Conservation (phyloP, 2,888 invertebrate genomes). For the Polymixis flavicincta region DNA sequence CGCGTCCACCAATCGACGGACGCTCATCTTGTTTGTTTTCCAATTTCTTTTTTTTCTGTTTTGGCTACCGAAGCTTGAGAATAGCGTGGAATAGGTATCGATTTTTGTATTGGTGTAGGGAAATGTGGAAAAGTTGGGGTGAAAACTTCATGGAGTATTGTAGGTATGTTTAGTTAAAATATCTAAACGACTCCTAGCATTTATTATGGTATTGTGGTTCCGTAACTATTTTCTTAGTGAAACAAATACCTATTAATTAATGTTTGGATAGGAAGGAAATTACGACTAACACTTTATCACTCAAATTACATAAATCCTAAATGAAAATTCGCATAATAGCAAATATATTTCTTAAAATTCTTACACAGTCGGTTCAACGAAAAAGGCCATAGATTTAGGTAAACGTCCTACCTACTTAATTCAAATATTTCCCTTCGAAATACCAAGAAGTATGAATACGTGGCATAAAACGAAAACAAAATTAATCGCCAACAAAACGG, state of each 20-base stretch:
- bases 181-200: background rate
- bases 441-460: constrained; percentile 44
- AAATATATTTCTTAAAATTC: constrained; percentile 9
- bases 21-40: constrained; percentile 83
- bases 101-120: constrained; percentile 39
- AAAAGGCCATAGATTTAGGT: background rate
- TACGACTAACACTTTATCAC: background rate
- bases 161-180: background rate
- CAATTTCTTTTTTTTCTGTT: constrained; percentile 77
- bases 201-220: background rate
- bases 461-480: constrained; percentile 56
- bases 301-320: background rate
- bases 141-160: background rate
- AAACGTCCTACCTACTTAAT: constrained; percentile 39
- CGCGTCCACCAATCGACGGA: constrained; percentile 88
- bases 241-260: background rate
- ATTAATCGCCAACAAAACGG: constrained; percentile 64
- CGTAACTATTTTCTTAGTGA: background rate
- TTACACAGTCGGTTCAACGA: constrained; percentile 15
- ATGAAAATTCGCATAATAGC: background rate
- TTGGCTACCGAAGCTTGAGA: constrained; percentile 60
- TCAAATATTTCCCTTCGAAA: constrained; percentile 51
- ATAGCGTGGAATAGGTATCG: constrained; percentile 67
- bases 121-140: constrained; percentile 12
- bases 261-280: background rate